Conservation (phyloP, 1,140 invertebrate genomes). For the Drosophila pectinifera region DNA sequence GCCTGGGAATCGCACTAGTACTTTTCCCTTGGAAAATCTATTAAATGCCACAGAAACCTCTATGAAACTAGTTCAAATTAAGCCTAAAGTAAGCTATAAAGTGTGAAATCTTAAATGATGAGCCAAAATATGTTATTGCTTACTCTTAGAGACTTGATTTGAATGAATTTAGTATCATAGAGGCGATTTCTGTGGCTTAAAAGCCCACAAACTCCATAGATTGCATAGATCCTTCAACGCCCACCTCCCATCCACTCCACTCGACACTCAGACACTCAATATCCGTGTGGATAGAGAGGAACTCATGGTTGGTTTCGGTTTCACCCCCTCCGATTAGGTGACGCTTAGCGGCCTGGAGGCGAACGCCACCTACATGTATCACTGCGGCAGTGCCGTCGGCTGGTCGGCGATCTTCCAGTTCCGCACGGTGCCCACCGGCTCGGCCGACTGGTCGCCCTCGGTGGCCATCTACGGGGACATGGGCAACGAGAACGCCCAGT, state of each 20-base stretch:
- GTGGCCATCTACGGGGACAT: constrained; percentile 96
- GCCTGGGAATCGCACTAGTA: neutral
- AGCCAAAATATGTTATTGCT: neutral
- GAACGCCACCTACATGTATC: constrained; percentile 91
- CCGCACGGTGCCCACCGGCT: constrained; percentile 87
- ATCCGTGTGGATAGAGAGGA: constrained; percentile 4
- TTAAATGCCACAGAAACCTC: neutral
- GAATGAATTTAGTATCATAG: too few species aligned
- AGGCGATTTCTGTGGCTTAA: neutral
- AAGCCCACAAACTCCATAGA: neutral
- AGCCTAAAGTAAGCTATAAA: too few species aligned
- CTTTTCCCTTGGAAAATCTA: neutral
- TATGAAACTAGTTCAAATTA: neutral
- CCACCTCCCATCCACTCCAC: too few species aligned
- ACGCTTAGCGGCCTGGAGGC: constrained; percentile 87
- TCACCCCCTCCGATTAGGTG: constrained; percentile 82
- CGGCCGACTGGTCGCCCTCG: constrained; percentile 90
- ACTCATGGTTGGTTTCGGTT: constrained; percentile 4
- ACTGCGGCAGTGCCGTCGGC: constrained; percentile 91
- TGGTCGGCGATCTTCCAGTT: constrained; percentile 94
- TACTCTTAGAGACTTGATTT: neutral
- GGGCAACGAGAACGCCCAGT: constrained; percentile 95
- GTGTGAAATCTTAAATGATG: too few species aligned
- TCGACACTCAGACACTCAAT: too few species aligned
- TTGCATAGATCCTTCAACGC: neutral